Evolutionary conservation across 2,797 vertebrate species (phyloP), one percentile per base, ranked within the genome.

Genomic region (Ispidina picta): DNA sequence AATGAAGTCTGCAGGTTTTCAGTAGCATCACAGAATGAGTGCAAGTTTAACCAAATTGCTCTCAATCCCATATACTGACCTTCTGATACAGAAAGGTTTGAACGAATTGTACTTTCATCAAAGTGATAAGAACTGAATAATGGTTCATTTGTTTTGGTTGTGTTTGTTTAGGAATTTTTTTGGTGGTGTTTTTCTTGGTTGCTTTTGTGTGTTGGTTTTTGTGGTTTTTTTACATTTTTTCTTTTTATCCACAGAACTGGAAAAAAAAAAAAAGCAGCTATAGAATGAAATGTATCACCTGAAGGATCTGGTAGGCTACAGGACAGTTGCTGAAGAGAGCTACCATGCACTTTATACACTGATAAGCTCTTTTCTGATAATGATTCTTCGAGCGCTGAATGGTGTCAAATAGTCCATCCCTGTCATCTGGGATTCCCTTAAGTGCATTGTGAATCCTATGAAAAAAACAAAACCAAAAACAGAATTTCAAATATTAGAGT

Each of bases 331-430:
- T 99, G 95, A 99, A 99, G 70, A 99, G 98, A 74, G 99, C 99
- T 95, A 99, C 99, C 99, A 99, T 99, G 97, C 99, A 99, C 96
- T 99, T 99, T 97, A 99, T 99, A 97, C 99, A 99, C 93, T 99
- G 99, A 95, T 99, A 99, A 79, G 99, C 99, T 95, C 99, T 98
- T 97, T 99, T 99, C 97, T 99, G 99, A 96, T 99, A 99, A 98
- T 99, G 99, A 97, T 99, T 99, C 97, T 99, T 99, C 17, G 99
- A 99, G 96, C 99, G 99, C 95, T 99, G 99, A 97, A 99, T 99
- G 97, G 99, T 99, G 97, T 99, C 99, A 97, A 99, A 99, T 4
- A 99, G 98, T 55, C 99, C 99, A 90, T 99, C 99, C 90, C 99
- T 97, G 95, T 99, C 99, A 95, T 99, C 99, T 2, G 99, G 99